Evolutionary conservation across 2,797 vertebrate species (phyloP).

Genomic region (Vipera ursinii): DNA sequence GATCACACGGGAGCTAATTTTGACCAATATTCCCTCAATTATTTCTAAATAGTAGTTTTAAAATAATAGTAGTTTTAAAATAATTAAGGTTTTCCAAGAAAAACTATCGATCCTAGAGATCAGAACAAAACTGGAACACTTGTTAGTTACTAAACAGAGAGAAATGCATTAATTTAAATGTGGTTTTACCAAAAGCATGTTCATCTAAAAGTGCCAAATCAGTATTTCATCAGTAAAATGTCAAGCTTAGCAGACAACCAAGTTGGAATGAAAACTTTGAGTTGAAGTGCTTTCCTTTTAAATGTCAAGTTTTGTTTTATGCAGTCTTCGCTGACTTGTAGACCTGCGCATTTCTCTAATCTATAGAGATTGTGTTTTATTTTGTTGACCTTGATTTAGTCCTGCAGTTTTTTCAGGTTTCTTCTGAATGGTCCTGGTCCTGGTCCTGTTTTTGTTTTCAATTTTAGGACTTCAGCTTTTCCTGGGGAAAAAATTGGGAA

Average conservation of each 20-base stretch:
- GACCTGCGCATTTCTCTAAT: background rate
- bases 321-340: background rate
- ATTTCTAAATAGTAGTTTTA: background rate
- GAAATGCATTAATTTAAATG: background rate
- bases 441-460: background rate
- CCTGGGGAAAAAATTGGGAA: background rate
- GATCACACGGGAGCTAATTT: background rate
- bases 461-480: background rate
- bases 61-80: background rate
- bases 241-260: conserved; percentile 1
- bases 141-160: background rate
- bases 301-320: conserved; percentile 18
- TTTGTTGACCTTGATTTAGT: background rate
- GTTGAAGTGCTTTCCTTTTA: conserved; percentile 16
- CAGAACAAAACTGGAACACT: background rate
- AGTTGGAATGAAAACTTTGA: conserved; percentile 11
- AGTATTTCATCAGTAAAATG: conserved; percentile 1
- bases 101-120: background rate
- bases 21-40: background rate
- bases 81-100: background rate
- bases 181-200: background rate
- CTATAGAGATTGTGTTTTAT: background rate
- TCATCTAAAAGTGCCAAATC: background rate
- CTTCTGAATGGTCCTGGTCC: background rate
- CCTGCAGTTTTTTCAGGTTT: background rate